Percentiles rank a stretch among this genome's conserved stretches.
These are phyloP conservation scores for Byasa hedistus DNA, from an alignment of 2,888 invertebrate species.

Conservation along the genomic window DNA sequence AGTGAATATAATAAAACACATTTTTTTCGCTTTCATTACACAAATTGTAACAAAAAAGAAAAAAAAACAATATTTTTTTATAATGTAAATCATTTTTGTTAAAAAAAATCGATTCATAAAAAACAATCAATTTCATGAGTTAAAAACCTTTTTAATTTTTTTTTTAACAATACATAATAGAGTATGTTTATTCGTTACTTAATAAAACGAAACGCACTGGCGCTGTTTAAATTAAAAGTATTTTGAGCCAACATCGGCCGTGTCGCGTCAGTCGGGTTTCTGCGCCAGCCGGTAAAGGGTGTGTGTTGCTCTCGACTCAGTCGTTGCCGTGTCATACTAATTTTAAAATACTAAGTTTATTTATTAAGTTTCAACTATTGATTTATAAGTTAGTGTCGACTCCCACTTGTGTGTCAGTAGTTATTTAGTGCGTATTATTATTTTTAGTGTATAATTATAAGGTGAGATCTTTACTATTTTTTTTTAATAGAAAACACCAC, in stretches of 20 bases:
- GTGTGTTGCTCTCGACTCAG: constrained; percentile 61
- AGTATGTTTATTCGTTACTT: background rate
- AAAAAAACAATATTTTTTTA: too few species aligned
- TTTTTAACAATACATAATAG: background rate
- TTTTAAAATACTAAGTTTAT: constrained; percentile 42
- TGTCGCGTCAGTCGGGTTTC: constrained; percentile 73
- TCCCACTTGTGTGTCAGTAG: constrained; percentile 49
- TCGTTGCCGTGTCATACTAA: constrained; percentile 61
- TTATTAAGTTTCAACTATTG: constrained; percentile 33
- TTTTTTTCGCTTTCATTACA: too few species aligned
- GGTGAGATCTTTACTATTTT: constrained; percentile 48
- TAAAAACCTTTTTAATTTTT: background rate
- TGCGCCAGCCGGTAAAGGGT: constrained; percentile 66
- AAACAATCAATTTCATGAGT: too few species aligned
- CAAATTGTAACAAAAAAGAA: too few species aligned
- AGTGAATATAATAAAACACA: too few species aligned
- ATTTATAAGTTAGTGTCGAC: constrained; percentile 35
- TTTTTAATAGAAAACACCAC: too few species aligned
- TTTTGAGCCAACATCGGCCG: constrained; percentile 55
- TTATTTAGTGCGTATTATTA: constrained; percentile 54
- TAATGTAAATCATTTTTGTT: too few species aligned
- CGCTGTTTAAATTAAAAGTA: constrained; percentile 40
- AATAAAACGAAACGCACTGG: constrained; percentile 3
- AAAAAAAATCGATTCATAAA: too few species aligned
- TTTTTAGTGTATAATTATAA: constrained; percentile 51